These are phyloP conservation scores for Cheilinus undulatus DNA, from an alignment of 2,113 vertebrate species.

Conservation along the genomic window DNA sequence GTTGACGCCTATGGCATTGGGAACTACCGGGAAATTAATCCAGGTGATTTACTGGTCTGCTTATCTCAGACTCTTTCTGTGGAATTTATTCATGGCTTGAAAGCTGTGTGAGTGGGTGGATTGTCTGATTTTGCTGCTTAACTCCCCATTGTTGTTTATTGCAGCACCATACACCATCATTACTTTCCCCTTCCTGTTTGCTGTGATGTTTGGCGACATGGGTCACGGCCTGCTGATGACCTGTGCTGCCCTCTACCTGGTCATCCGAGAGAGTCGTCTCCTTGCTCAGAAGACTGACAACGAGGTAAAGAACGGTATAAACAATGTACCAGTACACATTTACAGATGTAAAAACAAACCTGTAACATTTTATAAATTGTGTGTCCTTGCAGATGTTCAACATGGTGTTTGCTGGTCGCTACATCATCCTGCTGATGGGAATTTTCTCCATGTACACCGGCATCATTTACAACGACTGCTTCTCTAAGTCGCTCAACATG, in stretches of 20 bases:
- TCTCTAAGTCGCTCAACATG: constrained; percentile 97
- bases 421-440: constrained; percentile 97
- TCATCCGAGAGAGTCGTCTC: constrained; percentile 92
- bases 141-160: constrained; percentile 1
- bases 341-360: background rate
- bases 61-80: background rate
- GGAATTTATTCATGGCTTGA: background rate
- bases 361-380: background rate
- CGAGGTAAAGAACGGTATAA: constrained; percentile 84
- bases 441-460: constrained; percentile 96
- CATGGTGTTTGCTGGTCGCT: constrained; percentile 95
- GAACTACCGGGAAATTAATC: constrained; percentile 96
- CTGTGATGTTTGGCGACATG: constrained; percentile 99
- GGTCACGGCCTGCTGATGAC: constrained; percentile 96
- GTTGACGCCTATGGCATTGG: constrained; percentile 96
- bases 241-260: constrained; percentile 93
- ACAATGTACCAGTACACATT: no score
- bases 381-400: constrained; percentile 90
- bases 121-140: background rate
- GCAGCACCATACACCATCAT: constrained; percentile 97
- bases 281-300: constrained; percentile 95
- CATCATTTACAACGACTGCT: constrained; percentile 98
- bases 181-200: constrained; percentile 98
- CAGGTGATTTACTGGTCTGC: constrained; percentile 85
- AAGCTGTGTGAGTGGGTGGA: background rate